phyloP scores from a whole-genome alignment of 2,113 vertebrate species.

The Hippopotamus amphibius region DNA sequence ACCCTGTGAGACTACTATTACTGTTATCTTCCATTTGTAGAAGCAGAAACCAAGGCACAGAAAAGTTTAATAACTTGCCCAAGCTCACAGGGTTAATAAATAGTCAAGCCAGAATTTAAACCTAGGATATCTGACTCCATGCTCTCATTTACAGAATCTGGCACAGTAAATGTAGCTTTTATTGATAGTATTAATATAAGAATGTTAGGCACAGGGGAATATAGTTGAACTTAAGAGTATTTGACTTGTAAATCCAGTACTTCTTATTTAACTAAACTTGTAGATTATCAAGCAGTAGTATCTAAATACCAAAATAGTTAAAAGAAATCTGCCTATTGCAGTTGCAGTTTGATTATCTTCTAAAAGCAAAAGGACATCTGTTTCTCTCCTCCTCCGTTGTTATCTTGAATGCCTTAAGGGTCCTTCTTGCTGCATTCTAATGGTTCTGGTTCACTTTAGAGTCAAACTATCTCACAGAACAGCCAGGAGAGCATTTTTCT shows the following conservation, averaged over 20 bases:
- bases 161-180: neutral
- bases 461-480: neutral
- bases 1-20: neutral
- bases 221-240: neutral
- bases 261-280: neutral
- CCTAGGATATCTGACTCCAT: neutral
- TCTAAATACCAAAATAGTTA: neutral
- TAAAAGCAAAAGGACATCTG: neutral
- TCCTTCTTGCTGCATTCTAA: neutral
- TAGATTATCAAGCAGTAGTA: neutral
- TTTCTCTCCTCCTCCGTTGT: neutral
- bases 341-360: neutral
- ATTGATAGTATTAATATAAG: neutral
- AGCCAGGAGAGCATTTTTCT: neutral
- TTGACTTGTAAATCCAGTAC: neutral
- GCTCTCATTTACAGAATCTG: neutral
- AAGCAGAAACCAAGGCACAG: neutral
- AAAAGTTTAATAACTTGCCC: neutral
- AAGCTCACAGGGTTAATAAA: neutral
- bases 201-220: neutral
- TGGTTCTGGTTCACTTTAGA: neutral
- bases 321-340: neutral
- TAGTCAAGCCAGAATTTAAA: constrained; percentile 28
- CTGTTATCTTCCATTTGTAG: neutral
- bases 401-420: neutral